Percentiles rank a stretch among this genome's conserved stretches.
Conservation (phyloP, 2,797 vertebrate genomes). For the Lutra lutra region DNA sequence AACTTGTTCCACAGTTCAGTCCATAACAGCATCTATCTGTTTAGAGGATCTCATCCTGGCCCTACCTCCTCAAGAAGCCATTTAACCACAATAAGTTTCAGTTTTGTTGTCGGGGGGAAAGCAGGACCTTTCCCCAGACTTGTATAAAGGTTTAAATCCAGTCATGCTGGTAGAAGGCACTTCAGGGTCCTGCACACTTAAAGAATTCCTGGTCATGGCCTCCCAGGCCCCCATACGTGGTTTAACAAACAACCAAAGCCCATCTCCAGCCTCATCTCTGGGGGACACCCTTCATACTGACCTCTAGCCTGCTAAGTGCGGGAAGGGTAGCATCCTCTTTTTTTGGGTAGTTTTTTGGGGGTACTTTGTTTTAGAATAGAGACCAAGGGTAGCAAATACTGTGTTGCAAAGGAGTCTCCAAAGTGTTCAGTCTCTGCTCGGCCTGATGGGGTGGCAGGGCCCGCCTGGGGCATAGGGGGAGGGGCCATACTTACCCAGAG, state of each 20-base stretch:
- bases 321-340: background rate
- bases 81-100: background rate
- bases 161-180: background rate
- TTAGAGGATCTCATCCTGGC: background rate
- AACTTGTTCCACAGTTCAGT: background rate
- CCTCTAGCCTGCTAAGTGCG: background rate
- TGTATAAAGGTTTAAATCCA: background rate
- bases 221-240: background rate
- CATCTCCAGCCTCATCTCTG: background rate
- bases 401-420: background rate
- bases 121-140: background rate
- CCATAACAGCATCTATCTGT: background rate
- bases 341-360: background rate
- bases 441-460: too few relatives aligned
- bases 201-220: background rate
- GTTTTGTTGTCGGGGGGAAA: accelerated
- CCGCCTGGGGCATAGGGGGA: too few relatives aligned
- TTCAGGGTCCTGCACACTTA: background rate
- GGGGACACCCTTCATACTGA: background rate
- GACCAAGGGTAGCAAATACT: background rate
- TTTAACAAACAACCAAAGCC: background rate
- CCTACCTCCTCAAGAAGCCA: background rate
- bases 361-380: background rate
- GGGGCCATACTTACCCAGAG: background rate
- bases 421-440: accelerated